Conservation (phyloP, 2,888 invertebrate genomes). For the Limnephilus marmoratus region DNA sequence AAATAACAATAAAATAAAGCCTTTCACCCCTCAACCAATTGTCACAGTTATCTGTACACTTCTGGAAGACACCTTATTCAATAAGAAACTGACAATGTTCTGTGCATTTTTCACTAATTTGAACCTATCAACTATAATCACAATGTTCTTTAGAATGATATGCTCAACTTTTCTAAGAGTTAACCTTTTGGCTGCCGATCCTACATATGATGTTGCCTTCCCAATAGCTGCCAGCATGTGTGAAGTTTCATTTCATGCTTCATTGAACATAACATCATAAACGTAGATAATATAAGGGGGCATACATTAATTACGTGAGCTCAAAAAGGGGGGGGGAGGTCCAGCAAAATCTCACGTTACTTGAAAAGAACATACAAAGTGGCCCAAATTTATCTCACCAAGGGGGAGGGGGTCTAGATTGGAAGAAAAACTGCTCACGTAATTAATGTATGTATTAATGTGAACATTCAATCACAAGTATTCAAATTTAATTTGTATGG, state of each 20-base stretch:
- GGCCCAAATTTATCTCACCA: no score
- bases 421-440: no score
- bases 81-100: not conserved
- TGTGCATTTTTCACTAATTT: not conserved
- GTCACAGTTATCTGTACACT: not conserved
- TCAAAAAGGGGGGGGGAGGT: no score
- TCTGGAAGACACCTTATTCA: not conserved
- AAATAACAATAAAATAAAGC: not conserved
- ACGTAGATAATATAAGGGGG: no score
- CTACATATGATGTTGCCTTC: not conserved
- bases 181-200: not conserved
- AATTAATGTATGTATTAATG: no score
- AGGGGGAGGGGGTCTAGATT: no score
- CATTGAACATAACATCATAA: not conserved
- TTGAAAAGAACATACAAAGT: no score
- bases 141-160: conserved; percentile 5
- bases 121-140: conserved; percentile 16
- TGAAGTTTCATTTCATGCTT: not conserved
- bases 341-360: no score
- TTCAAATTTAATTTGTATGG: not conserved
- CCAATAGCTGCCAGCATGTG: no score
- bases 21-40: conserved; percentile 2
- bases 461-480: not conserved
- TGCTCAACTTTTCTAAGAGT: not conserved
- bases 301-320: no score